Conservation (phyloP, 2,888 invertebrate genomes). For the Ecdyonurus torrentis region DNA sequence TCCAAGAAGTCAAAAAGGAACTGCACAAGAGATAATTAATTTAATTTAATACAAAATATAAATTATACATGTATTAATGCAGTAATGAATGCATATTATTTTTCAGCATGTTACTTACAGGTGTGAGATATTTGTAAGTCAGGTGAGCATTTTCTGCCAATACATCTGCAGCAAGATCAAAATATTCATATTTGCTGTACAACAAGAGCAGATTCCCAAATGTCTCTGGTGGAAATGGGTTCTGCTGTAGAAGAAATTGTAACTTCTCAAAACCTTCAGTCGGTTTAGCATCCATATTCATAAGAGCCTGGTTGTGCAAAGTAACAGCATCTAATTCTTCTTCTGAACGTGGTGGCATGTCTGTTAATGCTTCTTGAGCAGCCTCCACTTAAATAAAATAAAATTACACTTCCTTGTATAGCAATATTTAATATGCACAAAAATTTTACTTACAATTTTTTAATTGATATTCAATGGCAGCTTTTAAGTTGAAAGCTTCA, state of each 20-base stretch:
- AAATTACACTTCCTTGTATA: background rate
- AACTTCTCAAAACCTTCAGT: conserved; percentile 89
- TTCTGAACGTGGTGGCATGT: conserved; percentile 86
- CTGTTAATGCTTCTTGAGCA: conserved; percentile 69
- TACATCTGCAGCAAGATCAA: conserved; percentile 94
- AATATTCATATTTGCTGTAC: conserved; percentile 95
- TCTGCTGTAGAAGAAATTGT: conserved; percentile 86
- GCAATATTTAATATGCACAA: conserved; percentile 4
- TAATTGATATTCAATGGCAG: conserved; percentile 91
- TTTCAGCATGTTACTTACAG: conserved; percentile 34
- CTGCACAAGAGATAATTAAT: conserved; percentile 25
- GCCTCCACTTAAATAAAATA: conserved; percentile 42
- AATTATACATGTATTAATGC: background rate
- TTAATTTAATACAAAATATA: background rate
- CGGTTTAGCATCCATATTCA: conserved; percentile 74
- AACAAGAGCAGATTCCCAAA: conserved; percentile 87
- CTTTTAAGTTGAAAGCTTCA: conserved; percentile 96
- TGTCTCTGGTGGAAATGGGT: conserved; percentile 94
- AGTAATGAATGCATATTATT: too few species aligned
- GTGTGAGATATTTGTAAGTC: conserved; percentile 85
- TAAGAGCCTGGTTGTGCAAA: conserved; percentile 88
- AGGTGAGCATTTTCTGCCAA: conserved; percentile 93
- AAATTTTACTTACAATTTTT: conserved; percentile 52
- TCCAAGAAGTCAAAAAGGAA: conserved; percentile 92
- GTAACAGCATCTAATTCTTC: conserved; percentile 96